Evolutionary conservation across 2,797 vertebrate genomes (phyloP).

Genomic region (Hipposideros larvatus): DNA sequence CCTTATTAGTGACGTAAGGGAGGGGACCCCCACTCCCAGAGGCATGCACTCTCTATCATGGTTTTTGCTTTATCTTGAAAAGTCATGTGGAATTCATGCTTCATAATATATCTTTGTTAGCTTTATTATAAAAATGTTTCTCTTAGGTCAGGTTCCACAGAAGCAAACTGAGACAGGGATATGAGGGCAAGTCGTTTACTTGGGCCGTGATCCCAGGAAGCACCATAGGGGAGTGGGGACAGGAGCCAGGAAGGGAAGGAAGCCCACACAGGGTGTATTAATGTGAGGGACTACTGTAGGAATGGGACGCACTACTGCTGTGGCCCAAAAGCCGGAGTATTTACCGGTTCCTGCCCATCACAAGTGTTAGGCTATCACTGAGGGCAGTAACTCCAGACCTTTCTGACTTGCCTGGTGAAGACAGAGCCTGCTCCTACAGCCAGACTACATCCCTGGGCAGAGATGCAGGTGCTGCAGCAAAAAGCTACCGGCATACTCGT

Average conservation of each 20-base stretch:
- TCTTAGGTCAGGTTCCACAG: conserved; percentile 36
- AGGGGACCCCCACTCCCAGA: no score
- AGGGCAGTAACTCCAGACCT: not conserved
- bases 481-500: not conserved
- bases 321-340: not conserved
- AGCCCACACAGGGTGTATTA: not conserved
- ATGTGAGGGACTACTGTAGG: not conserved
- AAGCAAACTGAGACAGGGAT: not conserved
- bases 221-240: not conserved
- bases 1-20: not conserved
- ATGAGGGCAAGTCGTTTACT: conserved; percentile 2
- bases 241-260: not conserved
- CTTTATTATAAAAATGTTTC: conserved; percentile 67
- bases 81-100: conserved; percentile 24
- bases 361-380: not conserved
- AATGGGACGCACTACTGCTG: not conserved
- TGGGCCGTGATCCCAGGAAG: conserved; percentile 30
- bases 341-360: not conserved
- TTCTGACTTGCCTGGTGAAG: not conserved
- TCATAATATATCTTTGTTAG: conserved; percentile 15
- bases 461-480: not conserved
- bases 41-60: not conserved
- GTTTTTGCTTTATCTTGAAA: conserved; percentile 40
- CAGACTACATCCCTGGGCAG: not conserved
- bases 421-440: not conserved